Conservation (phyloP, 2,797 vertebrate genomes). For the Brachyrhaphis roseni region DNA sequence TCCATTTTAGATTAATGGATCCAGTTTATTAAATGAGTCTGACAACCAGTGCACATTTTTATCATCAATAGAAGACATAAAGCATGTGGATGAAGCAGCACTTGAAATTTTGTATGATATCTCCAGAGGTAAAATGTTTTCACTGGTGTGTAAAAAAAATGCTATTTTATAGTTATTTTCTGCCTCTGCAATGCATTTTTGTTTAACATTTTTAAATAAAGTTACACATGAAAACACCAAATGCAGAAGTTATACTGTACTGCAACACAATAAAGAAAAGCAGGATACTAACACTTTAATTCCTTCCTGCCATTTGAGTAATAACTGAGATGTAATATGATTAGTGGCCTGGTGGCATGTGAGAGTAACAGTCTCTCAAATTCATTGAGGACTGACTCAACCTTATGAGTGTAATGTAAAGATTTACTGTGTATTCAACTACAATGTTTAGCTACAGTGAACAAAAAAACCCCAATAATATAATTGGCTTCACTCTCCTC, state of each 20-base stretch:
- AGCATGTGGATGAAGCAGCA: constrained; percentile 13
- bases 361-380: constrained; percentile 38
- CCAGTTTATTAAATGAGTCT: constrained; percentile 25
- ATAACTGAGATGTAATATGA: constrained; percentile 29
- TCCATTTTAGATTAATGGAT: constrained; percentile 27
- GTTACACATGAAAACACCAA: background rate
- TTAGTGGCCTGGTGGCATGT: constrained; percentile 19
- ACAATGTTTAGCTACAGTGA: constrained; percentile 18
- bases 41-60: constrained; percentile 18
- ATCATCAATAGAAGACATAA: constrained; percentile 25
- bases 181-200: background rate
- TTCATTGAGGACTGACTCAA: constrained; percentile 52
- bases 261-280: background rate
- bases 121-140: constrained; percentile 4
- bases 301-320: background rate
- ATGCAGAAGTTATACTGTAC: background rate
- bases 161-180: background rate
- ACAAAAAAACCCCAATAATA: constrained; percentile 12
- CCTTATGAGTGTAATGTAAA: background rate
- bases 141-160: background rate
- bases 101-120: constrained; percentile 37
- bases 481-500: constrained; percentile 46
- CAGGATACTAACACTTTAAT: background rate
- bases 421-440: constrained; percentile 56
- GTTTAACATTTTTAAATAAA: background rate